Base-by-base conservation (phyloP, 2,113 vertebrate species). In the Thalassarche chlororhynchos region DNA sequence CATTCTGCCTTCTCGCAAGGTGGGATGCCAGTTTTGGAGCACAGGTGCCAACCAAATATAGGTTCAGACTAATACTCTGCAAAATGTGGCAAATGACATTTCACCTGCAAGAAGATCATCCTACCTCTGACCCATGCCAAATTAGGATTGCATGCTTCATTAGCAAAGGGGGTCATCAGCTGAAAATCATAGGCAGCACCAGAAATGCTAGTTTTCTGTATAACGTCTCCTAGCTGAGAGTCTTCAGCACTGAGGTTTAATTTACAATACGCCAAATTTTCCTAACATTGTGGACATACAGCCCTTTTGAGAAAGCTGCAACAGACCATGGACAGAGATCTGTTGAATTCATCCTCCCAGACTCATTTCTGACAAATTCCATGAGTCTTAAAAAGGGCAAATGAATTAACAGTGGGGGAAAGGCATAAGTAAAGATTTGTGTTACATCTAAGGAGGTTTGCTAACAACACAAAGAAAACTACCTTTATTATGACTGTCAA, bases 41-140 rank as follows among this genome's bases (percentile, higher is more conserved):
- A 96, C 83, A 97, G 83, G 79, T 95, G 93, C 77, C 92, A 98
- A 97, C 66, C 96, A 96, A 97, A 98, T 96, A 92, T 84, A 95
- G 94, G 75, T 83, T 94, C 12, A 34, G 47, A 17, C 85, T 87
- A 97, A 97, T 95, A 97, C 52, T 81, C 84, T 91, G 84, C 93
- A 89, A 97, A 98, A 94, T 72, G 77, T 79, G 91, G 85, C 55
- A 91, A 94, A 97, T n/a, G 52, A 93, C 85, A 96, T 91, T 94
- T 97, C 85, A 95, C 97, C 96, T 95, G 69, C 95, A 93, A 96
- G 74, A 89, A 87, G 49, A 91, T 74, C 60, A 0, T 92, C 84
- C 97, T 84, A 78, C 93, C 85, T 87, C 78, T 91, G 87, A 60
- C 75, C 84, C 70, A 47, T 96, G 96, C 95, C 89, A 97, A 94